Base-by-base conservation (phyloP, 2,888 invertebrate genomes). In the Chelonus formosanus region DNA sequence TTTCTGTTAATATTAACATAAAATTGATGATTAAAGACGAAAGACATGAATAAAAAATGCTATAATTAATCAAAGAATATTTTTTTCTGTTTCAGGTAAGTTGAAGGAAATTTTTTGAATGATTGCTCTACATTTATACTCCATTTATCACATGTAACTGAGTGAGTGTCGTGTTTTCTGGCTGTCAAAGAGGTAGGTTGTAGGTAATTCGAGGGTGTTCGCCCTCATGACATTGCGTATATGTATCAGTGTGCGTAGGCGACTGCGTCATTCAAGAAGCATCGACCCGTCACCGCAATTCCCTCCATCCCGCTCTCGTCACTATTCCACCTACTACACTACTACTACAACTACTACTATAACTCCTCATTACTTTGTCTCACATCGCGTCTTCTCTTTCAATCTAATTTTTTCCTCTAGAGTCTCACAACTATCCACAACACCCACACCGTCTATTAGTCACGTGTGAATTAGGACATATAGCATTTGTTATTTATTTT, bases 211-310 rank as follows among this genome's bases (percentile, higher is more conserved):
- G 31, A 57, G 44, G 52, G 36, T 45, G 40, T 47, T 53, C 60
- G 67, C 52, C 7, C 45, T 57, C 45, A 43, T 20, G 57, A 44
- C 31, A 57, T 43, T 63, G 71, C 69, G 74, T 71, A 71, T 71
- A 70, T 72, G 70, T 63, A 69, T 71, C 67, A 64, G 52, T 67
- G 47, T 52, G 64, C 67, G 68, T 70, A 56, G 62, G 66, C 52
- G 74, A 72, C 72, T 68, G 74, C 75, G 76, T 77, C 76, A 78
- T 75, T 74, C 71, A 68, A 67, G 68, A 71, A 67, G 67, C 70
- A 73, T 74, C 73, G 73, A 73, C 67, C 72, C 70, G 65, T 58
- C 66, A 63, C 35, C 62, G 61, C 40, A 31, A 52, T 54, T 5
- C 54, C 31, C 54, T 32, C 3, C 44, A 40, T 53, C 63, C 32